Percentiles rank a stretch among this genome's conserved stretches.
phyloP scores from a whole-genome alignment of 2,797 vertebrate species.

The Gymnoscopelus braueri region DNA sequence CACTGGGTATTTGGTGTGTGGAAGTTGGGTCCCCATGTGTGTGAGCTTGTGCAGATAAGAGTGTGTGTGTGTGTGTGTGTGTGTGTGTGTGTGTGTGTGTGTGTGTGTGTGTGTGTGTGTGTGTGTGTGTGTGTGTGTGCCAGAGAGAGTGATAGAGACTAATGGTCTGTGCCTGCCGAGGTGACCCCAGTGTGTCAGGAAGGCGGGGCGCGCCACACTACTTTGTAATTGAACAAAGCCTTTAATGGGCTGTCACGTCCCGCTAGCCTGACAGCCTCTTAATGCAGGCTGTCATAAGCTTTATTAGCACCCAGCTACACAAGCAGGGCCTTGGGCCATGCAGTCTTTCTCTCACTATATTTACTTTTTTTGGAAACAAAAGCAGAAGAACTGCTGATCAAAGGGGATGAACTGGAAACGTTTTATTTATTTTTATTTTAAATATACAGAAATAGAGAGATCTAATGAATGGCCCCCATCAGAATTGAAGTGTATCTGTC shows the following conservation, averaged over 20 bases:
- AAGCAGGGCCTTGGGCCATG: constrained; percentile 19
- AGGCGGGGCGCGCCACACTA: constrained; percentile 36
- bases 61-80: neutral
- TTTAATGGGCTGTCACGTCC: constrained; percentile 68
- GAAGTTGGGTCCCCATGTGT: neutral
- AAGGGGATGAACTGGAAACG: too few relatives aligned
- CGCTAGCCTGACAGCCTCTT: constrained; percentile 42
- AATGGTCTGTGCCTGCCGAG: constrained; percentile 61
- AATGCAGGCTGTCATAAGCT: constrained; percentile 57
- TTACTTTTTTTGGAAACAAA: too few relatives aligned
- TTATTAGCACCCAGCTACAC: constrained; percentile 50
- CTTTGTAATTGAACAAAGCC: constrained; percentile 63
- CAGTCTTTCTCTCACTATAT: neutral
- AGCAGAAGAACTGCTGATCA: too few relatives aligned
- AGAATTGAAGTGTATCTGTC: too few relatives aligned
- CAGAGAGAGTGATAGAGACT: constrained; percentile 21
- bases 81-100: neutral
- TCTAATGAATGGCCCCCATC: too few relatives aligned
- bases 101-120: neutral
- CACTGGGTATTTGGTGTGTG: too few relatives aligned
- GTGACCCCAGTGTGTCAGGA: constrained; percentile 58
- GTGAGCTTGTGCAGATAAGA: too few relatives aligned
- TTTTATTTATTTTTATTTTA: too few relatives aligned
- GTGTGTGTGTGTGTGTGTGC: too few relatives aligned
- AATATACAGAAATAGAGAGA: too few relatives aligned